Base-by-base conservation (phyloP, 2,888 invertebrate genomes). In the Heliothis peltigera region DNA sequence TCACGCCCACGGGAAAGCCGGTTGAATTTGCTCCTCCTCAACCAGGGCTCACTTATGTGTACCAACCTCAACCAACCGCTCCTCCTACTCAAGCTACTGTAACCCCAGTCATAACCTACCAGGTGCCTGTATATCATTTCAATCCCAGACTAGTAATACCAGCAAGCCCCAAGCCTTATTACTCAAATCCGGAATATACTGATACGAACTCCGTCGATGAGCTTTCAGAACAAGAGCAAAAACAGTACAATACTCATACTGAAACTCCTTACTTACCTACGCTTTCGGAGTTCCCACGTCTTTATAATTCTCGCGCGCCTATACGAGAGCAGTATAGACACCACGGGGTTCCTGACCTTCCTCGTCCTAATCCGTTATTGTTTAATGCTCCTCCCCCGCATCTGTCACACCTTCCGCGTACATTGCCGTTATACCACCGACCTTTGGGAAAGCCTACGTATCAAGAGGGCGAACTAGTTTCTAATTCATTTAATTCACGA, bases 371-470 rank as follows among this genome's bases (percentile, higher is more conserved):
- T 81, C 90, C 92, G 2, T 70, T 93, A 64, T 67, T 93, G 39
- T 69, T 92, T 43, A 92, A 91, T 70, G 84, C 84, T 48, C 84
- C 85, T 15, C 92, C 91, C 1, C 56, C 92, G 22, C 93, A 93
- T 72, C 80, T 93, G 12, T 74, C 92, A 7, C 93, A 95, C 62
- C 80, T 93, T 58, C 93, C 95, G 0, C 94, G 92, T 81, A 86
- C 90, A 6, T 81, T 95, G 42, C 94, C 95, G 0, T 77, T 89
- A 32, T 10, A 3, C 52, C 89, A 89, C 61, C 87, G 94, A 39
- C 93, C 95, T 1, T 62, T 89, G 54, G 83, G 87, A 2, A 94
- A 92, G 47, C 86, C 93, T 2, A 88, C 92, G 2, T 95, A 95
- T 64, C 84, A 89, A 2, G 79, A 84, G 18, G 86, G 83, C 49